Base-by-base conservation (phyloP, 2,113 vertebrate genomes). In the Xyliphius kryptos region DNA sequence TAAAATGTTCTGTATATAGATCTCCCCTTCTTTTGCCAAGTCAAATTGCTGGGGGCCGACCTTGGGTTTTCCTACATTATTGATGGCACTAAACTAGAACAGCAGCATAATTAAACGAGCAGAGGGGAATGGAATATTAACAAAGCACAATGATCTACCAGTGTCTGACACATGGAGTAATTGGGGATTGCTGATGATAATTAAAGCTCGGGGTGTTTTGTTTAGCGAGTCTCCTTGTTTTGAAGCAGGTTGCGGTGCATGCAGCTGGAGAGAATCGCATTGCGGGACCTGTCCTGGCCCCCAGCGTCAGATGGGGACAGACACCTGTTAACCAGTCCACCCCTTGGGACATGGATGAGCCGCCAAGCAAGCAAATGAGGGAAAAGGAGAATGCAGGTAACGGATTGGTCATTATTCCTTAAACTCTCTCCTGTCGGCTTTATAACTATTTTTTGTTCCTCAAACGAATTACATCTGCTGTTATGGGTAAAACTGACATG, bases 321-420 rank as follows among this genome's bases (percentile, higher is more conserved):
- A 98, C 93, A 6, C 96, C 95, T 77, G 91, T 98, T 85, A 97
- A 98, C 85, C 96, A 98, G 86, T 91, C 92, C 75, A 98, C 96
- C 0, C 96, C 95, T 40, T 98, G 96, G 96, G 96, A 98, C 80
- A 98, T 93, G 3, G 96, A 98, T 61, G 96, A 98, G 77, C 96
- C 96, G 0, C 96, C 95, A 38, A 81, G 90, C 70, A 98, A 98
- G 81, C 94, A 95, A 80, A 93, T 95, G 83, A 87, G 96, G 74
- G 95, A 97, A 74, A 89, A 84, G 43, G 94, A 98, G 81, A 90
- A 91, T 76, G 86, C 89, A 73, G 94, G 95, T 98, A 86, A 67
- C 56, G 21, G 53, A 44, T 44, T 6, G 12, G n/a, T n/a, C n/a
- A n/a, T n/a, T n/a, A n/a, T n/a, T n/a, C n/a, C n/a, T n/a, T n/a